Base-by-base conservation (phyloP, 2,888 invertebrate genomes). In the Drosophila peninsularis region DNA sequence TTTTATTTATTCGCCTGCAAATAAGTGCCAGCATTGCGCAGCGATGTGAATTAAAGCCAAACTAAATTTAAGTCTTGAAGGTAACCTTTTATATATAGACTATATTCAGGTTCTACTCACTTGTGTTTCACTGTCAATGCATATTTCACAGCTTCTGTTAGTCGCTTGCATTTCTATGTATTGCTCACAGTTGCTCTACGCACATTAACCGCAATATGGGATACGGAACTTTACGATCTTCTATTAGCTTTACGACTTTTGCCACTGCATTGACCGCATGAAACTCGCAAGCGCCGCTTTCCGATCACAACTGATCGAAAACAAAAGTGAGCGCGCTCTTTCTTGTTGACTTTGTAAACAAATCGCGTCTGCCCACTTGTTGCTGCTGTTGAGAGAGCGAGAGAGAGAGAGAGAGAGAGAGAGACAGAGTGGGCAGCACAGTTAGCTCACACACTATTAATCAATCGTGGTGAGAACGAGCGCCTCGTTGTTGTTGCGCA, bases 321-420 rank as follows among this genome's bases (percentile, higher is more conserved):
- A 70, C 65, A 75, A 71, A 71, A 62, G 52, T 32, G 21, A 42
- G 68, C 65, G 37, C 69, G 37, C 42, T 49, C 60, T 41, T 76
- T 65, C 67, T 62, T 70, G 78, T 62, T 72, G 65, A 73, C 66
- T 73, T 78, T 60, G 87, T 83, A 82, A 82, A 86, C 84, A 82
- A 81, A 84, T 67, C 57, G 57, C 63, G 37, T 13, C 42, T 32
- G 44, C 52, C 37, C 30, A 61, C 49, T 65, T 67, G 52, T 53
- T 71, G 54, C 61, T 53, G 39, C 41, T 44, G 14, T 41, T 36
- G 13, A 44, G 27, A 30, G 54, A 47, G 9, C 3, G 34, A 11
- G 30, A 13, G 42, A 11, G 32, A 11, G 52, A 41, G 34, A n/a
- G 3, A 24, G 34, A 11, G 27, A 10, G 42, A 11, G 24, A 13